phyloP scores from a whole-genome alignment of 2,113 vertebrate species.

The Microcebus murinus region DNA sequence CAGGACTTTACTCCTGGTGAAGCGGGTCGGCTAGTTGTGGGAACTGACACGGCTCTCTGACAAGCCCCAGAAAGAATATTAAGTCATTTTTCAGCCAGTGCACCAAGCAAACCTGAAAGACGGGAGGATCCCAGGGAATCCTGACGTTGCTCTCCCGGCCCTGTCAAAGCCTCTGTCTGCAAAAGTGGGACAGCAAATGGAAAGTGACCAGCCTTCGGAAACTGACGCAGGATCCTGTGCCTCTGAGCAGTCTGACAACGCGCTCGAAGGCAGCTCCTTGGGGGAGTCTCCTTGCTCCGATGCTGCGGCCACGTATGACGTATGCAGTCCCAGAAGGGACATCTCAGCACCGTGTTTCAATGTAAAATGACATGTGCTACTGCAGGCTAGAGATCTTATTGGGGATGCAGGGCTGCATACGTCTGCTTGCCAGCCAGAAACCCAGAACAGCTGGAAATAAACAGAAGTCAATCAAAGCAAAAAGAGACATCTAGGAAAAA shows the following conservation, averaged over 20 bases:
- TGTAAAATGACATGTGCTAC: conserved; percentile 40
- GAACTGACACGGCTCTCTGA: neutral
- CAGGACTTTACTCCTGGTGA: neutral
- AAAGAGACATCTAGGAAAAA: neutral
- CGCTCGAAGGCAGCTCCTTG: conserved; percentile 25
- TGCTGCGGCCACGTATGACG: neutral
- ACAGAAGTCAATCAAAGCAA: conserved; percentile 60
- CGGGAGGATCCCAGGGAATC: neutral
- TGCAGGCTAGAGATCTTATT: neutral
- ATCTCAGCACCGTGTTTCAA: neutral
- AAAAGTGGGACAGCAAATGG: conserved; percentile 55
- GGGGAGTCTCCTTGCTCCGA: neutral
- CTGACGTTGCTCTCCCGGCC: conserved; percentile 28
- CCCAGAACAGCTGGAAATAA: neutral
- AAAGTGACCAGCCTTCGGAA: neutral
- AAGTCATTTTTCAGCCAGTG: conserved; percentile 46
- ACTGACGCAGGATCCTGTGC: neutral
- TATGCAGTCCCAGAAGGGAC: neutral
- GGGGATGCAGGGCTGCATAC: neutral
- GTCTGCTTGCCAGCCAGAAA: conserved; percentile 53
- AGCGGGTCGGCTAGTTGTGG: neutral
- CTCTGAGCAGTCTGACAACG: conserved; percentile 59
- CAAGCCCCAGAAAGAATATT: conserved; percentile 29
- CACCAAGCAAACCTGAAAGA: conserved; percentile 53
- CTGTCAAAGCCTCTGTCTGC: neutral